Conservation (phyloP, 2,888 invertebrate species). For the Drosophila cracens region DNA sequence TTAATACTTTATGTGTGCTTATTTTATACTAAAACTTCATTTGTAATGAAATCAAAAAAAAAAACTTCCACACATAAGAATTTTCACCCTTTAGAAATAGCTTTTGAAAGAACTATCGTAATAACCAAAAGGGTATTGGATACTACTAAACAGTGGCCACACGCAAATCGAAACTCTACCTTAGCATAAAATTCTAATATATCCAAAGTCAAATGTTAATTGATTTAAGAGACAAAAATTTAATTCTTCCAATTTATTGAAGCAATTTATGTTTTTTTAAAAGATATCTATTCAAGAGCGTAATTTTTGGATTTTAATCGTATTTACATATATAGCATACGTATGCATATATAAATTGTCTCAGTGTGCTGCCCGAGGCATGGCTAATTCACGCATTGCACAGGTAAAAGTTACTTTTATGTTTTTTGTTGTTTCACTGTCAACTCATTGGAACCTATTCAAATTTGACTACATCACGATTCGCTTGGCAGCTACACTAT, state of each 20-base stretch:
- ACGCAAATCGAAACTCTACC: not conserved
- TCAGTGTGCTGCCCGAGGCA: constrained; percentile 6
- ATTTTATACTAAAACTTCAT: not conserved
- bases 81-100: not conserved
- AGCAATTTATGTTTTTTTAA: not conserved
- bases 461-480: constrained; percentile 59
- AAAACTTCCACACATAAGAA: not conserved
- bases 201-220: not conserved
- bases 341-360: not conserved
- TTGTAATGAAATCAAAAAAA: not conserved
- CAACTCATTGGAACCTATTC: constrained; percentile 46
- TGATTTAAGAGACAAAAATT: not conserved
- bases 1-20: not conserved
- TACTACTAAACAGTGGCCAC: not conserved
- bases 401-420: constrained; percentile 41
- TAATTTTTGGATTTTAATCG: not conserved
- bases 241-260: not conserved
- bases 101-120: not conserved
- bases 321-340: not conserved
- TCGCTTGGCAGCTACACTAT: constrained; percentile 47
- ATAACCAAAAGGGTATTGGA: not conserved
- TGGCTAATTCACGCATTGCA: constrained; percentile 43
- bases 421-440: constrained; percentile 38
- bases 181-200: no score
- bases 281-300: not conserved